Evolutionary conservation across 2,113 vertebrate species (phyloP).

Genomic region (Rana temporaria): DNA sequence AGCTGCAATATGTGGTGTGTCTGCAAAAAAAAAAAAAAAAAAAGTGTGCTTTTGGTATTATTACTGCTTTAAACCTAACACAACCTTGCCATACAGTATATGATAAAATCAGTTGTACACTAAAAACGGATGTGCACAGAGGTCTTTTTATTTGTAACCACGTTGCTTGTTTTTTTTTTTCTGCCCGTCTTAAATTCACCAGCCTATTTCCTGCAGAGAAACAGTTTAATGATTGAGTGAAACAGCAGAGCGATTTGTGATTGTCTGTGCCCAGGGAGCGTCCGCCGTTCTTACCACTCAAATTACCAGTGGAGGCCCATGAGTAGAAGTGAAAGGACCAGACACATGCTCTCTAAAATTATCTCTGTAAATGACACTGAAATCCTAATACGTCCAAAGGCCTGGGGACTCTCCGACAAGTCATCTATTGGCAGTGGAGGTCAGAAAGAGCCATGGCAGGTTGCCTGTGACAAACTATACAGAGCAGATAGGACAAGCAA

Average conservation of each 20-base stretch:
- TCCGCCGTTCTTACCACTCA: constrained; percentile 51
- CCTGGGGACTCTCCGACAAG: constrained; percentile 50
- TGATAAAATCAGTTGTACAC: too few species aligned
- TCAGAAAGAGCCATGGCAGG: constrained; percentile 23
- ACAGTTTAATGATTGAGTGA: constrained; percentile 33
- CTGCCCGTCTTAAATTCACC: neutral
- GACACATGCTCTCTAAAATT: constrained; percentile 71
- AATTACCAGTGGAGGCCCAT: constrained; percentile 60
- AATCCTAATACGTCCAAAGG: constrained; percentile 65
- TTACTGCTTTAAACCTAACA: too few species aligned
- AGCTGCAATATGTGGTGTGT: too few species aligned
- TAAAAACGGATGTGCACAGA: neutral
- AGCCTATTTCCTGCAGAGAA: constrained; percentile 2
- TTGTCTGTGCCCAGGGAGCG: constrained; percentile 10
- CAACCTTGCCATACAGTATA: too few species aligned
- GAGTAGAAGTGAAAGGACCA: constrained; percentile 66
- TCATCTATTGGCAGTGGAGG: constrained; percentile 43
- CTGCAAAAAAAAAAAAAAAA: too few species aligned
- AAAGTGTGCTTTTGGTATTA: too few species aligned
- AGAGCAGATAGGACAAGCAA: neutral
- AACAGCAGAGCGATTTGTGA: constrained; percentile 12
- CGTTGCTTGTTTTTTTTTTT: neutral
- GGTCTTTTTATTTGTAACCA: neutral
- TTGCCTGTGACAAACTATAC: constrained; percentile 9
- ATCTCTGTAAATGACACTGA: constrained; percentile 67